Evolutionary conservation across 1,140 invertebrate species (phyloP).

Genomic region (Temnothorax curvispinosus): DNA sequence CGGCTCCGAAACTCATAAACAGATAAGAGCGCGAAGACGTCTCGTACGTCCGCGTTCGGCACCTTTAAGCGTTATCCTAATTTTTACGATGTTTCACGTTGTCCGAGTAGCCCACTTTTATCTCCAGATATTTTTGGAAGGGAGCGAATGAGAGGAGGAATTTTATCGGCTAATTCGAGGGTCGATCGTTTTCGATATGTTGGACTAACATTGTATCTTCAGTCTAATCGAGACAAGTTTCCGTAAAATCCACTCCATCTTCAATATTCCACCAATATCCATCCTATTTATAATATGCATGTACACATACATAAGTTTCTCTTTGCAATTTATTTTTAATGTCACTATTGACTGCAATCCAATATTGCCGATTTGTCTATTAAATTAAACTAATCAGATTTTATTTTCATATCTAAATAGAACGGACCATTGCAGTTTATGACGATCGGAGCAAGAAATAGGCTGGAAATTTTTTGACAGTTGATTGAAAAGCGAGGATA

Average conservation of each 20-base stretch:
- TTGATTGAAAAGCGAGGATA: neutral
- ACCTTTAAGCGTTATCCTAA: conserved; percentile 44
- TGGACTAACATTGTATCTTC: neutral
- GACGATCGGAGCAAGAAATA: neutral
- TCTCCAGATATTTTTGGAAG: neutral
- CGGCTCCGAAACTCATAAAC: conserved; percentile 56
- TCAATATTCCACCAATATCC: neutral
- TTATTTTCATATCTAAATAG: neutral
- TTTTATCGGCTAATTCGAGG: conserved; percentile 31
- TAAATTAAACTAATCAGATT: neutral
- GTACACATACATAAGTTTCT: neutral
- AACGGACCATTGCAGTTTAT: neutral
- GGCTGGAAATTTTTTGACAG: neutral
- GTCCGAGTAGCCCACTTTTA: conserved; percentile 17
- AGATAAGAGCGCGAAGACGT: conserved; percentile 52
- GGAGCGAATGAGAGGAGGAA: neutral
- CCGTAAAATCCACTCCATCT: neutral
- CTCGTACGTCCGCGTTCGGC: conserved; percentile 32
- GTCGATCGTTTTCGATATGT: neutral
- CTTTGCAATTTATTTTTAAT: conserved; percentile 12
- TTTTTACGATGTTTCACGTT: conserved; percentile 53
- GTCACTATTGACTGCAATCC: neutral
- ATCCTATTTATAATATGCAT: neutral
- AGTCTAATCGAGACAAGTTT: conserved; percentile 9
- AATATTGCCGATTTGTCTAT: neutral